Conservation (phyloP, 1,140 invertebrate species). For the Hormaphis cornu region DNA sequence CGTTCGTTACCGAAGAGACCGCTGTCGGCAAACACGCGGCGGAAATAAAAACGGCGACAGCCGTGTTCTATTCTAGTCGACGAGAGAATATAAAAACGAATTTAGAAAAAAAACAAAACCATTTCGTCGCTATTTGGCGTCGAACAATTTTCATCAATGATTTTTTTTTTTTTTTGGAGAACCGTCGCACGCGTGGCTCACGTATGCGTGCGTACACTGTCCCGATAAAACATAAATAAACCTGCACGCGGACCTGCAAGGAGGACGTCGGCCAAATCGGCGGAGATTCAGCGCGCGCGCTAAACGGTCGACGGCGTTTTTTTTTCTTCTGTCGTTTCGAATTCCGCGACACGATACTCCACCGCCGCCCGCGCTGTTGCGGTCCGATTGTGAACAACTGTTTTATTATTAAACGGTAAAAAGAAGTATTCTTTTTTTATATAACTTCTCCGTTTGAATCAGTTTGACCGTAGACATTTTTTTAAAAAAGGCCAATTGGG, state of each 20-base stretch:
- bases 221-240: neutral
- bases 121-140: neutral
- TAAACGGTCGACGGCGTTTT: neutral
- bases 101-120: neutral
- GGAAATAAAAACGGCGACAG: too few relatives aligned
- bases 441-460: too few relatives aligned
- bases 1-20: too few relatives aligned
- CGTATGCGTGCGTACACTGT: neutral
- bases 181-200: neutral
- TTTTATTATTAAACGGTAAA: too few relatives aligned
- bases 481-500: too few relatives aligned
- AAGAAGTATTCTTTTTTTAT: too few relatives aligned
- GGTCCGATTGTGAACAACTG: too few relatives aligned
- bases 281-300: neutral
- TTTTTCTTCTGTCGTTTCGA: neutral
- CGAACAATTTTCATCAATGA: neutral
- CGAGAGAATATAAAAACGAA: too few relatives aligned
- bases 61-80: too few relatives aligned
- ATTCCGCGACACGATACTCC: conserved; percentile 15
- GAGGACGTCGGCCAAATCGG: conserved; percentile 17
- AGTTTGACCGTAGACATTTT: too few relatives aligned
- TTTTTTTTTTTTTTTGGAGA: too few relatives aligned
- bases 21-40: too few relatives aligned
- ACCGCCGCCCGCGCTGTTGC: neutral
- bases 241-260: neutral